Evolutionary conservation across 2,113 vertebrate species (phyloP), one percentile per base, ranked within the genome.

Genomic region (Platysternon megacephalum): DNA sequence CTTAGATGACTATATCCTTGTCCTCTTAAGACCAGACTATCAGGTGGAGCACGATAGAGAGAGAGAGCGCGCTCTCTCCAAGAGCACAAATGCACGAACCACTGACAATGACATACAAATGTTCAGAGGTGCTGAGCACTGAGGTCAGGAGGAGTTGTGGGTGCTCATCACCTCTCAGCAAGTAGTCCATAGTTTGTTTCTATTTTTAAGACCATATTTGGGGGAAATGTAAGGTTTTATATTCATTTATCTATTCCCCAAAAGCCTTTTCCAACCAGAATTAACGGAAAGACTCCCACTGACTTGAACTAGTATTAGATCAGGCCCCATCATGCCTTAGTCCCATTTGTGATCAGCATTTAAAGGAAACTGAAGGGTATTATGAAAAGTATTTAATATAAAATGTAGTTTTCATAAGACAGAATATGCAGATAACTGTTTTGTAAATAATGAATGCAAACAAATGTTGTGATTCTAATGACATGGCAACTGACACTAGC

Each of bases 331-430:
- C 3, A 44, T 24, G 24, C 39, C 39, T 76, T 44, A 76, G 72
- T 44, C 72, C 24, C 11, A 42, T 76, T 11, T 76, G 56, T 65
- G 55, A 81, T 81, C 86, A 76, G 46, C 26, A 13, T 52, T 88
- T 44, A 68, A 51, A 88, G 88, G 49, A 51, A 16, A 2, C 17
- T 92, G 1, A 3, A n/a, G 16, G 2, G 1, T 39, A 52, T 84
- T 90, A 90, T 74, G 79, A 79, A 17, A 8, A n/a, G 65, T 5
- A 4, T 61, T 92, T 78, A 80, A 84, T 78, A 35, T 86, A 95
- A 88, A 12, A 3, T 26, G 21, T 42, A 84, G 4, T 6, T 52
- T 46, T 81, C 11, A 82, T 58, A 55, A 46, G 2, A 9, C 85
- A 5, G 4, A 17, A 44, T 55, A 48, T 4, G 0, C 82, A 21